Conservation (phyloP, 2,888 invertebrate genomes). For the Drosophila quinaria region DNA sequence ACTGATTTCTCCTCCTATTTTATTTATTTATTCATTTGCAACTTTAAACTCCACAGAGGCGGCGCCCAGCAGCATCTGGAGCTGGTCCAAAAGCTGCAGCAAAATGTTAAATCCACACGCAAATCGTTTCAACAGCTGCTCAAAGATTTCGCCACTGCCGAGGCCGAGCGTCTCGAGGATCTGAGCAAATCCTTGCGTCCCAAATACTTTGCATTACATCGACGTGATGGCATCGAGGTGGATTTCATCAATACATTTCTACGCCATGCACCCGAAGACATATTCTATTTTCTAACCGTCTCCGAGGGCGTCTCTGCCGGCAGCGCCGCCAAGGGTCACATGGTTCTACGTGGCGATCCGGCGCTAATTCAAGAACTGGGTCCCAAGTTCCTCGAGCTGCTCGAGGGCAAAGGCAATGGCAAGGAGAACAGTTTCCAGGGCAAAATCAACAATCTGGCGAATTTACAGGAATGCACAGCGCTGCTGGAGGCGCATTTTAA, state of each 20-base stretch:
- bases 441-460: slow-evolving; percentile 90
- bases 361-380: slow-evolving; percentile 82
- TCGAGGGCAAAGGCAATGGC: slow-evolving; percentile 92
- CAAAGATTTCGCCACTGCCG: slow-evolving; percentile 90
- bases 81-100: slow-evolving; percentile 91
- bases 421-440: slow-evolving; percentile 92
- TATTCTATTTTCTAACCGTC: slow-evolving; percentile 90
- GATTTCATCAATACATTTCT: slow-evolving; percentile 91
- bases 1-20: background rate
- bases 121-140: slow-evolving; percentile 89
- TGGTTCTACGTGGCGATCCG: slow-evolving; percentile 86
- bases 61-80: slow-evolving; percentile 90
- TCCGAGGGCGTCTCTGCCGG: slow-evolving; percentile 87
- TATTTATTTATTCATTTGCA: background rate
- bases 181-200: slow-evolving; percentile 87
- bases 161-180: slow-evolving; percentile 88
- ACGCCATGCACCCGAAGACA: slow-evolving; percentile 87
- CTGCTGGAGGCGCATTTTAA: slow-evolving; percentile 88
- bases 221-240: slow-evolving; percentile 90
- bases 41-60: slow-evolving; percentile 86
- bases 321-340: slow-evolving; percentile 87
- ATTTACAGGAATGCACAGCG: slow-evolving; percentile 88
- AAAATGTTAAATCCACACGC: slow-evolving; percentile 88
- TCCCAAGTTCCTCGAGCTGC: slow-evolving; percentile 88
- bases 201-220: slow-evolving; percentile 88